A percentile compares a stretch with the other conserved stretches of the same genome.
Conservation (phyloP, 2,888 invertebrate species). For the Buathra laborator region DNA sequence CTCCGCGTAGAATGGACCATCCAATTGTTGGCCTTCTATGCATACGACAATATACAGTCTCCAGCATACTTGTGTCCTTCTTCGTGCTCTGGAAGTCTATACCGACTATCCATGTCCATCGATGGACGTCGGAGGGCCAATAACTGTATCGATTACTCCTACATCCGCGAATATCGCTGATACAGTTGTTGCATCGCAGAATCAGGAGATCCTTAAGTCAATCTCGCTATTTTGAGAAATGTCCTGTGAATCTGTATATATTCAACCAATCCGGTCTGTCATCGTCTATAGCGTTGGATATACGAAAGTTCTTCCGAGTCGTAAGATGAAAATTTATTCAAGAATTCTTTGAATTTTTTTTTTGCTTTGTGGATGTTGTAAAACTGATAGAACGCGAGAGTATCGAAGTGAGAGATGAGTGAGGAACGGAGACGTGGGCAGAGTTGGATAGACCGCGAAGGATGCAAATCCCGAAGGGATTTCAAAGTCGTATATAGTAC, state of each 20-base stretch:
- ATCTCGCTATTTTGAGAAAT: neutral
- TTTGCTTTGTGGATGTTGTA: neutral
- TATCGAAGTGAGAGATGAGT: neutral
- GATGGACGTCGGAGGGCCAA: no score
- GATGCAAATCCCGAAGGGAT: conserved; percentile 54
- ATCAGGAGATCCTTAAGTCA: neutral
- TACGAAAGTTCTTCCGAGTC: neutral
- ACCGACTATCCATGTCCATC: no score
- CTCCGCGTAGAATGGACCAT: neutral
- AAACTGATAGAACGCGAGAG: conserved; percentile 11
- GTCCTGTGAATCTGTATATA: neutral
- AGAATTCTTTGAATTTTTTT: conserved; percentile 12
- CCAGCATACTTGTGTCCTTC: no score
- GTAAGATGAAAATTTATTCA: conserved; percentile 7
- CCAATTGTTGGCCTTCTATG: no score
- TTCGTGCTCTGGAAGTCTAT: no score
- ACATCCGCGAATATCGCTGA: neutral
- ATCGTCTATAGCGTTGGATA: neutral
- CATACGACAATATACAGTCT: no score
- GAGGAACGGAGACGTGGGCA: neutral
- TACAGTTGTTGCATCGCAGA: neutral
- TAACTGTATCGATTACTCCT: no score
- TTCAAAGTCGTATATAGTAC: conserved; percentile 17
- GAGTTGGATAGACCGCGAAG: conserved; percentile 12
- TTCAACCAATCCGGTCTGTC: neutral